Evolutionary conservation across 1,140 invertebrate species (phyloP), one percentile per base, ranked within the genome.

Genomic region (Cephus cinctus): DNA sequence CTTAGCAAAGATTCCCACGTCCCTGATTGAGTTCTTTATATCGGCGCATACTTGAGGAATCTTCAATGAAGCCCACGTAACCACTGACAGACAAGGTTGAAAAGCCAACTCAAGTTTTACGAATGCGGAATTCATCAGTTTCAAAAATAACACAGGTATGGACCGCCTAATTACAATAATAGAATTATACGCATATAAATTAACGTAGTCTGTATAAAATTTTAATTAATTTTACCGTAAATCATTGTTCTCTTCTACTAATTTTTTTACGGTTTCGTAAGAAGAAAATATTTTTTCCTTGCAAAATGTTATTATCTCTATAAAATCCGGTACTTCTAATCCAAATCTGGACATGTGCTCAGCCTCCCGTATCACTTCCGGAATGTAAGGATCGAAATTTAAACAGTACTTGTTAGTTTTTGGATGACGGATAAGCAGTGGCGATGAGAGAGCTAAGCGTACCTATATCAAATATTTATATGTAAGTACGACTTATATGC

Each of bases 1-100:
- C 59, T 86, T 86, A 3, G 88, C 76, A 58, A 91, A 86, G 47
- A 83, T 77, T 58, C 90, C 81, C 2, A 90, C 79, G 50, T 86
- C 80, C 38, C 80, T 76, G 12, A 91, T 64, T 4, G 80, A 72
- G 0, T 61, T 54, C 43, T 79, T 68, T 25, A 90, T 79, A 52
- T 80, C 72, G 2, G 78, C 69, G 43, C 85, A 85, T 54, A 84
- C 84, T 20, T 86, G 74, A 0, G 81, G 71, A 35, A 89, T 84
- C 52, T 86, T 84, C 30, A 88, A 76, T 0, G 90, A 92, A 2
- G 86, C 84, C 91, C 91, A 94, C 0, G 86, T 89, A 12, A 92
- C 80, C 1, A 82, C 82, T 0, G 86, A 87, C 3, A 93, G 66
- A 5, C 88, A 90, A 2, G 89, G 87, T 63, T 87, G 83, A 51